Base-by-base conservation (phyloP, 2,888 invertebrate genomes). In the Anodontia alba region DNA sequence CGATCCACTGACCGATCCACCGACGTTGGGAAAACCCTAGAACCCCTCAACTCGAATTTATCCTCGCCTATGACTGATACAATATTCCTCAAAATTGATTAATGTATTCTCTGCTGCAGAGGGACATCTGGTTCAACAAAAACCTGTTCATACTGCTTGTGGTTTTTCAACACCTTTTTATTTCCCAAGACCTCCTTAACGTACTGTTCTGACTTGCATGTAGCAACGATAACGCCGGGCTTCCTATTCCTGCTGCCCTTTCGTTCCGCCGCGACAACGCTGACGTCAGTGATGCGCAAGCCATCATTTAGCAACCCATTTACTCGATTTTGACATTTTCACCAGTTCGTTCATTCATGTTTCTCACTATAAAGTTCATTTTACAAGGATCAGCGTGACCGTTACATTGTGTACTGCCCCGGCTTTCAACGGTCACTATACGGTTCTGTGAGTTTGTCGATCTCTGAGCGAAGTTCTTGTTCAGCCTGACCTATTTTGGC, bases 61-160 rank as follows among this genome's bases (percentile, higher is more conserved):
- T 62, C 62, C 2, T 33, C 62, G 1, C 62, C 62, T 2, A 62
- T 33, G 1, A 62, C 62, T 8, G 62, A 62, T 5, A 62, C 62
- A 62, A 62, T 62, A 20, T 62, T 62, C 20, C 33, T 20, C 31
- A 62, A 62, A 17, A 15, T 62, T 5, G 62, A 62, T 5, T 31
- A 33, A 5, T 62, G 62, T n/a, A 62, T 33, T 62, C 62, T 20
- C 23, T 62, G 62, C 33, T 62, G 33, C 3, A 62, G 20, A 1
- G 62, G 62, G 17, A 33, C 62, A 17, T 62, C 62, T 31, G 62
- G 62, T 17, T 62, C 62, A 33, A 62, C 62, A 33, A 33, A 33
- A 31, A 62, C 62, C 17, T 62, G 33, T 23, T 62, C 33, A 33
- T 33, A 57, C 29, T 57, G 62, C 33, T 33, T 62, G 20, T 17